Evolutionary conservation across 1,140 invertebrate species (phyloP).

Genomic region (Drosophila ogumai): DNA sequence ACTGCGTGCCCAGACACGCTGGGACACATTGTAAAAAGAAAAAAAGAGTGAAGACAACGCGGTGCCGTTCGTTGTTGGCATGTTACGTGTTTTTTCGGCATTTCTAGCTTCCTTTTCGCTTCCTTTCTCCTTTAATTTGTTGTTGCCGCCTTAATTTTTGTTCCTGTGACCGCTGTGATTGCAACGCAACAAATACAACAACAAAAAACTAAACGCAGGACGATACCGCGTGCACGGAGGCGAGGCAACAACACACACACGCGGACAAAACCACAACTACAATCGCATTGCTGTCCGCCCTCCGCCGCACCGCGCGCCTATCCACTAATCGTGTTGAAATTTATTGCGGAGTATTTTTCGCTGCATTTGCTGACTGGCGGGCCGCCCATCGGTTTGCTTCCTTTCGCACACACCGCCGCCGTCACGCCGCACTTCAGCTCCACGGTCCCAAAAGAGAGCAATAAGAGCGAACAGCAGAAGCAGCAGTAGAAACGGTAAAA

Average conservation of each 20-base stretch:
- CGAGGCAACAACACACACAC: slow-evolving; percentile 12
- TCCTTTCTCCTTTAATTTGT: slow-evolving; percentile 34
- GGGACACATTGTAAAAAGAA: not conserved
- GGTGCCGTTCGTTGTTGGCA: slow-evolving; percentile 25
- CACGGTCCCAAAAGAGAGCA: slow-evolving; percentile 3
- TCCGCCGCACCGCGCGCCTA: slow-evolving; percentile 8
- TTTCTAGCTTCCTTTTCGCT: slow-evolving; percentile 42
- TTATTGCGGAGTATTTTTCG: slow-evolving; percentile 36
- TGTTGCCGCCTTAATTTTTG: slow-evolving; percentile 25
- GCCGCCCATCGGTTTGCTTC: slow-evolving; percentile 9
- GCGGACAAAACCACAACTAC: slow-evolving; percentile 8
- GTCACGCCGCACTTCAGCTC: not conserved
- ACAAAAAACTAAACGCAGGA: slow-evolving; percentile 9
- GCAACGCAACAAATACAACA: slow-evolving; percentile 15
- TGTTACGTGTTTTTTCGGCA: slow-evolving; percentile 54
- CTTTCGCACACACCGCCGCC: not conserved
- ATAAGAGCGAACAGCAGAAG: not conserved
- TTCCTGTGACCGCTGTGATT: not conserved
- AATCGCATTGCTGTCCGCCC: slow-evolving; percentile 12
- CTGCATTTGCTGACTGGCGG: slow-evolving; percentile 38
- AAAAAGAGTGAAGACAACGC: slow-evolving; percentile 13
- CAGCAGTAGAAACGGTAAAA: slow-evolving; percentile 6
- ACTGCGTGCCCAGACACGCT: not conserved
- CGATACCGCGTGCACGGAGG: slow-evolving; percentile 13
- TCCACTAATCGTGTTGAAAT: slow-evolving; percentile 2